phyloP scores from a whole-genome alignment of 2,888 invertebrate species.

The Charanyca ferruginea region DNA sequence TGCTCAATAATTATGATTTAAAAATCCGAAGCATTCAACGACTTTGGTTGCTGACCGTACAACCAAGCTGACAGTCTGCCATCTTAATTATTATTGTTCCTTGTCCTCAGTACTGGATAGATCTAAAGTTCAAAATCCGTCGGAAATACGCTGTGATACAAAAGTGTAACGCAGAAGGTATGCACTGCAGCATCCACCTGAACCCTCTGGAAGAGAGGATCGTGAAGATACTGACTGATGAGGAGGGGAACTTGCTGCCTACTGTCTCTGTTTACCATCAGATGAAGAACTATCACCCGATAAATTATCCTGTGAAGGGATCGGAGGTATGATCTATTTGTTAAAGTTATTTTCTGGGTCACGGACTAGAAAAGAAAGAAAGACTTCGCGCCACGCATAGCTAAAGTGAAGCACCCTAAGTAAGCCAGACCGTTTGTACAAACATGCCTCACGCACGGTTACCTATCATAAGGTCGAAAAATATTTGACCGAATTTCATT shows the following conservation, averaged over 20 bases:
- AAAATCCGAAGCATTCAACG: too few species aligned
- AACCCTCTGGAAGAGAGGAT: slow-evolving; percentile 60
- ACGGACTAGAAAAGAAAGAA: too few species aligned
- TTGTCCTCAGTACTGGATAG: slow-evolving; percentile 63
- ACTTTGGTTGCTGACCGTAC: too few species aligned
- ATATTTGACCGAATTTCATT: too few species aligned
- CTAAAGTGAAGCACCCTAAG: too few species aligned
- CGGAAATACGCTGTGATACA: slow-evolving; percentile 59
- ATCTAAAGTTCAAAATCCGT: slow-evolving; percentile 64
- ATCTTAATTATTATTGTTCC: neutral
- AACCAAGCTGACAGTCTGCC: too few species aligned
- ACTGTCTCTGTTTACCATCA: slow-evolving; percentile 52
- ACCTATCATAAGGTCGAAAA: too few species aligned
- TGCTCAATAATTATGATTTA: too few species aligned
- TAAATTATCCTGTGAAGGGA: slow-evolving; percentile 35
- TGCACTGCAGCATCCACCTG: slow-evolving; percentile 41
- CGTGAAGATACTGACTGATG: slow-evolving; percentile 60
- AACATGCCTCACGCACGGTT: too few species aligned
- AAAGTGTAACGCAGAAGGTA: slow-evolving; percentile 45
- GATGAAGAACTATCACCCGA: slow-evolving; percentile 29
- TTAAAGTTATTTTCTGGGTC: too few species aligned
- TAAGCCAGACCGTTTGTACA: too few species aligned
- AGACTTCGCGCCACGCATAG: too few species aligned
- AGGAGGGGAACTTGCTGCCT: slow-evolving; percentile 61
- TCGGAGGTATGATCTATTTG: slow-evolving; percentile 21